Conservation (phyloP, 2,797 vertebrate genomes). For the Sparus aurata region DNA sequence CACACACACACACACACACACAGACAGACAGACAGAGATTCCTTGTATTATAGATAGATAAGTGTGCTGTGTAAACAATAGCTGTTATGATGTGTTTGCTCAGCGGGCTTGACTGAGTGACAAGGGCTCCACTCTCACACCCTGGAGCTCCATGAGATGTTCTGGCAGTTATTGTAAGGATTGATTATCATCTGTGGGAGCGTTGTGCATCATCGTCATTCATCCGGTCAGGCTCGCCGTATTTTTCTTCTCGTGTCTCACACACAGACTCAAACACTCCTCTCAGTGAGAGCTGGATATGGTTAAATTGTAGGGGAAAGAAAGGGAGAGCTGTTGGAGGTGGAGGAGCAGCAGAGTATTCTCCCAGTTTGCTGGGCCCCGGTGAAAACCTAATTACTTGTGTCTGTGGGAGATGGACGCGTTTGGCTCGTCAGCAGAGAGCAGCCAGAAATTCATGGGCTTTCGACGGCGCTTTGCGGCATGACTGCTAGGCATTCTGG, state of each 20-base stretch:
- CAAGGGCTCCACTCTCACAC: conserved; percentile 58
- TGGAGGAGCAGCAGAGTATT: conserved; percentile 13
- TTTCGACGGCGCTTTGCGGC: conserved; percentile 49
- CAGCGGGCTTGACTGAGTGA: conserved; percentile 45
- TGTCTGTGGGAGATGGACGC: conserved; percentile 70
- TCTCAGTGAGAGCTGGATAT: conserved; percentile 20
- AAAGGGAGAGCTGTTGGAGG: background rate
- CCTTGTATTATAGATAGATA: no score
- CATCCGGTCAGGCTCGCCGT: conserved; percentile 24
- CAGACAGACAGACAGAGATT: no score
- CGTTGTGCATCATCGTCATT: conserved; percentile 42
- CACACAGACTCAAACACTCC: background rate
- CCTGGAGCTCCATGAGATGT: conserved; percentile 50
- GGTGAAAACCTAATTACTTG: conserved; percentile 73
- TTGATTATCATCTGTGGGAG: conserved; percentile 59
- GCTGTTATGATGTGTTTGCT: conserved; percentile 54
- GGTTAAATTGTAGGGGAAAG: conserved; percentile 41
- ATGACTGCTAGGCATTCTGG: conserved; percentile 72
- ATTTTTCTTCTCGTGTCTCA: conserved; percentile 7
- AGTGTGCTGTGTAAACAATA: conserved; percentile 60
- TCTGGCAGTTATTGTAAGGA: conserved; percentile 59
- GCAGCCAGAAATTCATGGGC: conserved; percentile 67
- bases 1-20: no score
- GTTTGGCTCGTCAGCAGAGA: conserved; percentile 69
- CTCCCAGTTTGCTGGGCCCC: conserved; percentile 49